A percentile compares a stretch with the other conserved stretches of the same genome.
These are phyloP conservation scores for Ceratoteleas bidentatus DNA, from an alignment of 1,140 invertebrate genomes.

Conservation along the genomic window DNA sequence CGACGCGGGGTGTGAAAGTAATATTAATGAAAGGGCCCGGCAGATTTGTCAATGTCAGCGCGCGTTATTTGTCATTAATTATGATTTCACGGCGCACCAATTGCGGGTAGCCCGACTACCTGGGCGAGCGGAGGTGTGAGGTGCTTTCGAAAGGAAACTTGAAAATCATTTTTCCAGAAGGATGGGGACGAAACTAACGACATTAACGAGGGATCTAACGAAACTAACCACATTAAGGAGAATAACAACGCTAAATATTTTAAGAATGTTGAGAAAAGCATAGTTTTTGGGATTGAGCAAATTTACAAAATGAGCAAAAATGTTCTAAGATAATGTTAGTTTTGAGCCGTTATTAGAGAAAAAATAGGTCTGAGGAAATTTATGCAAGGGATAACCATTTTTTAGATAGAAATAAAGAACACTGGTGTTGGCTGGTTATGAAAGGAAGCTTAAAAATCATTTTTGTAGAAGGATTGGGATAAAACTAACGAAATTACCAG, in stretches of 20 bases:
- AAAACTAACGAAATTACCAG: too few relatives aligned
- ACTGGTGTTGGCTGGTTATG: slow-evolving; percentile 7
- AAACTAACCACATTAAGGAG: too few relatives aligned
- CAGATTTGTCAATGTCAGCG: slow-evolving; percentile 47
- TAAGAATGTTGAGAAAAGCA: too few relatives aligned
- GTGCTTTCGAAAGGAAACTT: slow-evolving; percentile 3
- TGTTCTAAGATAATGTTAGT: too few relatives aligned
- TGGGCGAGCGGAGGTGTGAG: slow-evolving; percentile 13
- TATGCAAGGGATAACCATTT: too few relatives aligned
- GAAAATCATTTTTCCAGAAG: neutral
- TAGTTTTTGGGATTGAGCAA: too few relatives aligned
- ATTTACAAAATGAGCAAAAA: too few relatives aligned
- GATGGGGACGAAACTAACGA: neutral
- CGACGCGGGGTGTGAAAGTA: slow-evolving; percentile 35
- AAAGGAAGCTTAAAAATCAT: neutral
- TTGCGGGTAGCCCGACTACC: slow-evolving; percentile 33
- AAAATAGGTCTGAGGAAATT: too few relatives aligned
- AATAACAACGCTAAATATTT: too few relatives aligned
- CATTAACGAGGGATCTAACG: too few relatives aligned
- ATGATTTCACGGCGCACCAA: slow-evolving; percentile 38
- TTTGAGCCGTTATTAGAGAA: too few relatives aligned
- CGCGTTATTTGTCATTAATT: slow-evolving; percentile 53
- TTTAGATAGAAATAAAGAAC: too few relatives aligned
- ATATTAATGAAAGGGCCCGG: slow-evolving; percentile 37
- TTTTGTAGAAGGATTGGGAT: neutral